Evolutionary conservation across 2,797 vertebrate species (phyloP).

Genomic region (Muraenolepis orangiensis): DNA sequence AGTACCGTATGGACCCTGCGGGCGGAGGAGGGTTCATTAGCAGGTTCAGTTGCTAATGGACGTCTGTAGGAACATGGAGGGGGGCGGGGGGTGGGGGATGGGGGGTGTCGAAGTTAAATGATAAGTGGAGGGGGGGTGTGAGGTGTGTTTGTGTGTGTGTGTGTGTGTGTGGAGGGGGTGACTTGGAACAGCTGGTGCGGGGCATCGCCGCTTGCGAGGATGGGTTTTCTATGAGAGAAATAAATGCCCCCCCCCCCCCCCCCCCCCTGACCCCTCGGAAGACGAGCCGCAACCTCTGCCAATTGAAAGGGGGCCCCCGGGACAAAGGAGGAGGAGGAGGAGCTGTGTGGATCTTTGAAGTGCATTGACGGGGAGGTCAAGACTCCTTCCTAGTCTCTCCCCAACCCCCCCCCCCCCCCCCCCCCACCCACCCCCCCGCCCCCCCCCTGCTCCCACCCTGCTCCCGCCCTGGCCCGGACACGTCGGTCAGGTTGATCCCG

Average conservation of each 20-base stretch:
- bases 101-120: not conserved
- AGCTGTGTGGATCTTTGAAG: conserved; percentile 63
- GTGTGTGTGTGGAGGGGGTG: no score
- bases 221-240: conserved; percentile 41
- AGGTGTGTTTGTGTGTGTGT: no score
- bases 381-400: conserved; percentile 48
- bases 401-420: conserved; percentile 7
- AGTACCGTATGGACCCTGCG: conserved; percentile 52
- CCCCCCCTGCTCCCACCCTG: no score
- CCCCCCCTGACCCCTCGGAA: conserved; percentile 24
- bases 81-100: conserved; percentile 27
- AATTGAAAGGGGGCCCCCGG: conserved; percentile 56
- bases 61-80: conserved; percentile 44
- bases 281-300: conserved; percentile 50
- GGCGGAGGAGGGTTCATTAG: conserved; percentile 48
- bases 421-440: not conserved
- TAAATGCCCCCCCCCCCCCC: conserved; percentile 33
- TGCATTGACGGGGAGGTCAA: conserved; percentile 50
- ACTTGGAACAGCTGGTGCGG: conserved; percentile 56
- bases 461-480: not conserved
- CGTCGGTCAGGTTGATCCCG: conserved; percentile 35
- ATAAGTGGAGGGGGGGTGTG: not conserved
- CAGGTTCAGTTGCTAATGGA: conserved; percentile 49
- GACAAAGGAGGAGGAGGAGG: conserved; percentile 68
- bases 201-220: conserved; percentile 27